Conservation (phyloP, 1,140 invertebrate species). For the Eurosta solidaginis region DNA sequence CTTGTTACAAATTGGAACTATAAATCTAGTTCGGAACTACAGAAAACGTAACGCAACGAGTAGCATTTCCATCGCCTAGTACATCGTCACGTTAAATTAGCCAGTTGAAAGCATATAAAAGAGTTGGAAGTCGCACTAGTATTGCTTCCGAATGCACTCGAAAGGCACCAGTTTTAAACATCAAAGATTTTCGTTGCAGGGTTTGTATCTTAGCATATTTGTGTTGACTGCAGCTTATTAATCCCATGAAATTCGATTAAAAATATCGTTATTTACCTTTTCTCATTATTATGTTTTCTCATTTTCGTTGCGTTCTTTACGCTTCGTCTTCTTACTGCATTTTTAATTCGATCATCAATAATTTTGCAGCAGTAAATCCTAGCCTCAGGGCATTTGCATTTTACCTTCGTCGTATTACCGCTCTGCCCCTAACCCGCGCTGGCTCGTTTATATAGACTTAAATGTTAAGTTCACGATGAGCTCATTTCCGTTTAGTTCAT, state of each 20-base stretch:
- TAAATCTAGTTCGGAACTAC: no score
- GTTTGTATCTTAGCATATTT: background rate
- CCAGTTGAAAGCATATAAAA: no score
- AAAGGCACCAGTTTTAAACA: no score
- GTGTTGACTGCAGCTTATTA: background rate
- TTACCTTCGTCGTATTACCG: background rate
- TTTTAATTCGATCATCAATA: slow-evolving; percentile 21
- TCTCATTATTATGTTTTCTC: background rate
- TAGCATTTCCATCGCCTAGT: no score
- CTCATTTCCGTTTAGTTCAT: background rate
- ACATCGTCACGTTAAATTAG: no score
- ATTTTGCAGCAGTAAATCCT: background rate
- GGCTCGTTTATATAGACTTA: background rate
- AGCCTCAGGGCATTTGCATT: background rate
- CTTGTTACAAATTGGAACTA: no score
- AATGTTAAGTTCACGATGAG: background rate
- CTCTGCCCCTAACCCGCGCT: background rate
- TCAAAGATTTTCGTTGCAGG: no score
- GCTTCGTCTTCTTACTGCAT: background rate
- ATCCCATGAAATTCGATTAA: slow-evolving; percentile 19
- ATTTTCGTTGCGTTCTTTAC: background rate
- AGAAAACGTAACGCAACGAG: no score
- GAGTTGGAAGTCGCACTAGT: no score
- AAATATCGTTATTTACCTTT: background rate
- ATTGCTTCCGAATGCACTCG: no score